Base-by-base conservation (phyloP, 1,140 invertebrate genomes). In the Anastrepha ludens region DNA sequence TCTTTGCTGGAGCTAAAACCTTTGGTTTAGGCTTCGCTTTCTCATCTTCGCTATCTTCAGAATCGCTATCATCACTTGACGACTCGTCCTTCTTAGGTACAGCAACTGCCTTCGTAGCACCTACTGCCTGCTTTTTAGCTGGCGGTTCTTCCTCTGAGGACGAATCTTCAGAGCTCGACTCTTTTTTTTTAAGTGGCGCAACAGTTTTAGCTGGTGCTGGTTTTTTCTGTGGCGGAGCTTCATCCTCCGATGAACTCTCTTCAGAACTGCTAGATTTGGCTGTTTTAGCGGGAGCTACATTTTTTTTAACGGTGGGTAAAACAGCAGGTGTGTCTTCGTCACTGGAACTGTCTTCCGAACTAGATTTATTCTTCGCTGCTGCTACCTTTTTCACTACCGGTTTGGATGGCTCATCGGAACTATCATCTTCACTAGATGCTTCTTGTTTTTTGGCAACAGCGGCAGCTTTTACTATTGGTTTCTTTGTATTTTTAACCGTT, bases 161-260 rank as follows among this genome's bases (percentile, higher is more conserved):
- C 85, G 90, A 91, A 17, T 93, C 93, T 5, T 94, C 94, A 41
- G 93, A 93, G 70, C 92, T 93, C 0, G 93, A 93, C 85, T 94
- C 91, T 60, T 89, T 90, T 89, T 94, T 94, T 47, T 94, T 94
- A 4, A 90, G 86, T 15, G 88, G 88, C 1, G 41, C 64, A 41
- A 50, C 47, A 55, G 41, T 60, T 74, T 90, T 89, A 50, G 91
- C 91, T 3, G 89, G 89, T 58, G 90, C 89, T 88, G 90, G 85
- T 87, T 93, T 93, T 6, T 88, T 89, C 44, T 90, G 88, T 60
- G 89, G 90, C 41, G 86, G 64, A 4, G 92, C 89, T 88, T 91
- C 89, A 86, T 93, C 93, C 5, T 93, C 93, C 17, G 89, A 91
- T 7, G 90, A 91, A 6, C 87, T 89, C 86, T 94, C 94, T 17